Percentiles rank a stretch among this genome's conserved stretches.
phyloP scores from a whole-genome alignment of 2,797 vertebrate species.

The Pyrocephalus nanus region DNA sequence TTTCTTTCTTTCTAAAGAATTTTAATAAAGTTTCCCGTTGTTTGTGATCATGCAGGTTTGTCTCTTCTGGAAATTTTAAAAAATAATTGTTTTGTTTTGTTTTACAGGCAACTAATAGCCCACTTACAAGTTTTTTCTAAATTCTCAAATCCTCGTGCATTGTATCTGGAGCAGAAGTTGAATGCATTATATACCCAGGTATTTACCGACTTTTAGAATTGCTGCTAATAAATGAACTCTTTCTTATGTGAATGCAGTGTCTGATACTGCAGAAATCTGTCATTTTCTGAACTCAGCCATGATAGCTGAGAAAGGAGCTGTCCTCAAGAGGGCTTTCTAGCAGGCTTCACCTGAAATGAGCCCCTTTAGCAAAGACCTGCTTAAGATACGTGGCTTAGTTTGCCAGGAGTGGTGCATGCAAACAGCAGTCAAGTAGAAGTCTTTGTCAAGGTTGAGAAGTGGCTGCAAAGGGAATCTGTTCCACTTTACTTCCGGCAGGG shows the following conservation, averaged over 20 bases:
- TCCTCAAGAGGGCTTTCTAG: not conserved
- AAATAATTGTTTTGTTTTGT: not conserved
- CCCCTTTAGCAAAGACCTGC: not conserved
- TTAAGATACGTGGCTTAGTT: not conserved
- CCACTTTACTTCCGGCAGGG: not conserved
- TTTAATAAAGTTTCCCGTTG: not conserved
- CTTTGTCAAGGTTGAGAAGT: not conserved
- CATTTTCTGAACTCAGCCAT: not conserved
- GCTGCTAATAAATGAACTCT: not conserved
- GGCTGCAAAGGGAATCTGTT: not conserved
- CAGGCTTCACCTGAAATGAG: not conserved
- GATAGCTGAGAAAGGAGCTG: not conserved
- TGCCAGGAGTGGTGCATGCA: not conserved
- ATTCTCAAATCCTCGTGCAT: conserved; percentile 90
- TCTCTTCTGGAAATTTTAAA: not conserved
- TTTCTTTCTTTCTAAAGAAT: not conserved
- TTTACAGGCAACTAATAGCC: conserved; percentile 86
- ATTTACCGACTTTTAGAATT: not conserved
- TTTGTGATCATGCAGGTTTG: not conserved
- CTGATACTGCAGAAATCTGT: not conserved
- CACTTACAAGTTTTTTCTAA: conserved; percentile 94
- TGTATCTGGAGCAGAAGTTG: conserved; percentile 89
- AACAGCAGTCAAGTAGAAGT: not conserved
- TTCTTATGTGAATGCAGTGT: not conserved
- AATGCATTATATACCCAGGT: conserved; percentile 91